Conservation (phyloP, 2,113 vertebrate genomes). For the Epinephelus lanceolatus region DNA sequence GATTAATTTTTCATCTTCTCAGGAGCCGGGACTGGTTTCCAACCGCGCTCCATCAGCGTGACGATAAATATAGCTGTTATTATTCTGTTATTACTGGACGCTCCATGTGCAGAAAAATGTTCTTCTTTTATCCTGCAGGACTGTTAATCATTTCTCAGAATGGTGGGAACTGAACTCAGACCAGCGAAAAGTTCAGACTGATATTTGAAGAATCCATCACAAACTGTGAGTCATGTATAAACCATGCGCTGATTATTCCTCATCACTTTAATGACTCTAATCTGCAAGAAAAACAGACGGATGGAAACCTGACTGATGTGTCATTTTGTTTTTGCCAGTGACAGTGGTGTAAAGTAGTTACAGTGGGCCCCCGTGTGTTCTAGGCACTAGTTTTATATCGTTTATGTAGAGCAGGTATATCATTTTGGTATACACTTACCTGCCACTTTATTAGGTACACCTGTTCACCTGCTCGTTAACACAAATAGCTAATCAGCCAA, state of each 20-base stretch:
- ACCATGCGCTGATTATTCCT: neutral
- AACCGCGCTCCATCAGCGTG: neutral
- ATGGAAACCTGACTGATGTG: neutral
- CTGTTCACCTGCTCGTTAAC: too few relatives aligned
- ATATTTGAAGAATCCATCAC: neutral
- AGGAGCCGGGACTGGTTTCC: conserved; percentile 17
- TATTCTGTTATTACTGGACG: conserved; percentile 32
- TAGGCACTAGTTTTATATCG: too few relatives aligned
- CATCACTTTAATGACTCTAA: neutral
- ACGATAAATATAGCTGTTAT: conserved; percentile 29
- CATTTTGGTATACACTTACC: too few relatives aligned
- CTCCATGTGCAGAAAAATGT: neutral
- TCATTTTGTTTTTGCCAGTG: neutral
- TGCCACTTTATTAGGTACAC: too few relatives aligned
- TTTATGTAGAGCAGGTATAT: too few relatives aligned
- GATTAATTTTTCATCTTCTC: conserved; percentile 6
- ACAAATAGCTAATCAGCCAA: too few relatives aligned
- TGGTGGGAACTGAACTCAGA: conserved; percentile 26
- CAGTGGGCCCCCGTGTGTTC: too few relatives aligned
- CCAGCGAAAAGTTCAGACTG: neutral
- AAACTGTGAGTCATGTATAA: neutral
- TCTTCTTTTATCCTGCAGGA: neutral
- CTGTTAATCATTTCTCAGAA: conserved; percentile 12
- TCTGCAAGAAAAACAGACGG: neutral
- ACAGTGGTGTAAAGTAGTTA: too few relatives aligned